Evolutionary conservation across 2,113 vertebrate genomes (phyloP).

Genomic region (Phasianus colchicus): DNA sequence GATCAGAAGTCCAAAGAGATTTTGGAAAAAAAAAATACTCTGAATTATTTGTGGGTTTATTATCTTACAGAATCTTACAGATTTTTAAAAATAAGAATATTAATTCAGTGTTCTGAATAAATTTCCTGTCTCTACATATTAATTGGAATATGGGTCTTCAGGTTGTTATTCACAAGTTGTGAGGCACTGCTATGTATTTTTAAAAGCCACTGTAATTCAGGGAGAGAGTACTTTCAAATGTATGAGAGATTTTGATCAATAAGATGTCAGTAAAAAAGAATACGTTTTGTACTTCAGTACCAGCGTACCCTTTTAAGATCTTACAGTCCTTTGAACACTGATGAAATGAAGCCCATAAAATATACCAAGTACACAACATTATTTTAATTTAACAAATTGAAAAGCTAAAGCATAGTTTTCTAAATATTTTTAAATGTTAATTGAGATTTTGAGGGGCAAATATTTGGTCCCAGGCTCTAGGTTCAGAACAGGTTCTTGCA

Average conservation of each 20-base stretch:
- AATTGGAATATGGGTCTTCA: background rate
- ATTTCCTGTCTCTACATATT: background rate
- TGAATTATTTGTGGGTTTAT: background rate
- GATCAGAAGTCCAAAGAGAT: background rate
- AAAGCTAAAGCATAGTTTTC: background rate
- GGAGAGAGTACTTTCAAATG: background rate
- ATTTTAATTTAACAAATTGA: background rate
- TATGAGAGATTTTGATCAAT: constrained; percentile 6
- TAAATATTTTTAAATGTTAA: background rate
- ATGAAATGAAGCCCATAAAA: background rate
- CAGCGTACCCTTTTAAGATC: background rate
- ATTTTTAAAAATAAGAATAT: background rate
- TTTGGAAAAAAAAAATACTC: background rate
- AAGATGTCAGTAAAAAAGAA: constrained; percentile 1
- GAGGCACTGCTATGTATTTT: background rate
- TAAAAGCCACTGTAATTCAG: constrained; percentile 14
- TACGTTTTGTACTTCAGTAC: background rate
- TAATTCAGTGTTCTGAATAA: constrained; percentile 2
- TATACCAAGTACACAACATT: background rate
- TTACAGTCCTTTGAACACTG: background rate
- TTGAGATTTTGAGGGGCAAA: fast-evolving
- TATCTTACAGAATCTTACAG: background rate
- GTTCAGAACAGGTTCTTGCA: background rate
- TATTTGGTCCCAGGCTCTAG: background rate
- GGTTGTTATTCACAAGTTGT: background rate